Evolutionary conservation across 37 sponge, comb jelly and placozoan species (phyloP).

Genomic region (Haliclona indistincta): DNA sequence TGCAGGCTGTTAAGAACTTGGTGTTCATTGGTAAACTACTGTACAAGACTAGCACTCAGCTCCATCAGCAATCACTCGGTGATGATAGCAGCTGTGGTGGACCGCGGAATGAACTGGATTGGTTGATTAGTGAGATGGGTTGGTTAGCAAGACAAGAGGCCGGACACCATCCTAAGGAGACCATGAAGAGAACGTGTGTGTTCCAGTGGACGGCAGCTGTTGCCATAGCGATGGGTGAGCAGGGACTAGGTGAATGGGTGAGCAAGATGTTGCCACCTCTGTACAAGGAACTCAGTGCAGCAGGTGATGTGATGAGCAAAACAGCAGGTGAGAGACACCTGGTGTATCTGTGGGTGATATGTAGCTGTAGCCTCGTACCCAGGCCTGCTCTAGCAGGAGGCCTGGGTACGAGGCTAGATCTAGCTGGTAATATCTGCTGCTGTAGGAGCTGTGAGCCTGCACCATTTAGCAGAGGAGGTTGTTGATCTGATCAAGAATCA

Average conservation of each 20-base stretch:
- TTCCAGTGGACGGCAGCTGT: conserved; percentile 85
- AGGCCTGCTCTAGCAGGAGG: too few relatives aligned
- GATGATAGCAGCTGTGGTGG: background rate
- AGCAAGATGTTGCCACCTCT: conserved; percentile 58
- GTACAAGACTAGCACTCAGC: background rate
- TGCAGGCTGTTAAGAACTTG: conserved; percentile 75
- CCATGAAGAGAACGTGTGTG: conserved; percentile 76
- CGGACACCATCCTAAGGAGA: conserved; percentile 74
- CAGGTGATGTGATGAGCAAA: background rate
- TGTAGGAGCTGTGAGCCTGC: conserved; percentile 59
- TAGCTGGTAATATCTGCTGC: background rate
- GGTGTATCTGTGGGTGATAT: too few relatives aligned
- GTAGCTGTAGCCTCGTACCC: too few relatives aligned
- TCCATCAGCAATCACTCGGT: background rate
- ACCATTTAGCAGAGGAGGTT: conserved; percentile 66
- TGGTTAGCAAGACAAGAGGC: conserved; percentile 71
- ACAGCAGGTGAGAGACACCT: too few relatives aligned
- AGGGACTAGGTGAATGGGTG: conserved; percentile 40
- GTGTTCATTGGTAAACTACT: conserved; percentile 65
- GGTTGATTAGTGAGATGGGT: too few relatives aligned
- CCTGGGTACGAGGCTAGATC: background rate
- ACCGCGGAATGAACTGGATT: conserved; percentile 4
- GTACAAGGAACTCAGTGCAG: conserved; percentile 56
- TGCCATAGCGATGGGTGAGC: conserved; percentile 52
- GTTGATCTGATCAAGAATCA: conserved; percentile 58